Evolutionary conservation across 30 jellyfish, hydroid and myxozoan species (phyloP).

Genomic region (Morbakka virulenta): DNA sequence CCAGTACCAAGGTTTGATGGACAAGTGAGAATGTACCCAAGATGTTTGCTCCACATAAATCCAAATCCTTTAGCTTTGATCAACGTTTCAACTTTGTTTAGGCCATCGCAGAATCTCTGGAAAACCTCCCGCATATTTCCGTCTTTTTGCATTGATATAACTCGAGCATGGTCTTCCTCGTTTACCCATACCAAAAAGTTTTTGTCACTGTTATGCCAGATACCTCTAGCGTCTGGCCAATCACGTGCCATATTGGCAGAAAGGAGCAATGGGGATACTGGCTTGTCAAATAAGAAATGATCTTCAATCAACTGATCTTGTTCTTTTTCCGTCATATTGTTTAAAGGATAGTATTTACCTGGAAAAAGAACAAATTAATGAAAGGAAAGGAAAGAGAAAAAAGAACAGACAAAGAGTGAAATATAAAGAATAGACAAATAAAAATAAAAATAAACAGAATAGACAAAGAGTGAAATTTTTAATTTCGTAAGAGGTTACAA

Average conservation of each 20-base stretch:
- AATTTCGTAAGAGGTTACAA: too few species aligned
- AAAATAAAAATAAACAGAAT: not conserved
- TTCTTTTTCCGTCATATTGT: slow-evolving; percentile 52
- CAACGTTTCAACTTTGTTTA: slow-evolving; percentile 13
- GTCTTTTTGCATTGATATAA: slow-evolving; percentile 74
- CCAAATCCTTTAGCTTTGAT: slow-evolving; percentile 35
- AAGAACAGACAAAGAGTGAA: not conserved
- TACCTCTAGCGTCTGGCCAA: slow-evolving; percentile 88
- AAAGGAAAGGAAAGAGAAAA: not conserved
- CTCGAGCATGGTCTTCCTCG: slow-evolving; percentile 80
- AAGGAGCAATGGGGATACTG: slow-evolving; percentile 60
- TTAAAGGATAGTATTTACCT: slow-evolving; percentile 70
- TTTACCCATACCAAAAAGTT: slow-evolving; percentile 72
- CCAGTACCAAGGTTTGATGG: slow-evolving; percentile 88
- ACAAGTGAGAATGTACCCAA: slow-evolving; percentile 64
- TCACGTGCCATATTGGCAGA: slow-evolving; percentile 80
- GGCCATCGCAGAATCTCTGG: slow-evolving; percentile 60
- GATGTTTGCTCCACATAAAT: slow-evolving; percentile 74
- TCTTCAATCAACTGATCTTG: slow-evolving; percentile 59
- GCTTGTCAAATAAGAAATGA: slow-evolving; percentile 72
- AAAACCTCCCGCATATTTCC: slow-evolving; percentile 75
- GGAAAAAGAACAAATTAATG: not conserved
- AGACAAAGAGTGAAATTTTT: too few species aligned
- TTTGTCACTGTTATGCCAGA: slow-evolving; percentile 66
- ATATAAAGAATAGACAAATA: too few species aligned